Base-by-base conservation (phyloP, 1,140 invertebrate genomes). In the Hyposmocoma kahamanoa region DNA sequence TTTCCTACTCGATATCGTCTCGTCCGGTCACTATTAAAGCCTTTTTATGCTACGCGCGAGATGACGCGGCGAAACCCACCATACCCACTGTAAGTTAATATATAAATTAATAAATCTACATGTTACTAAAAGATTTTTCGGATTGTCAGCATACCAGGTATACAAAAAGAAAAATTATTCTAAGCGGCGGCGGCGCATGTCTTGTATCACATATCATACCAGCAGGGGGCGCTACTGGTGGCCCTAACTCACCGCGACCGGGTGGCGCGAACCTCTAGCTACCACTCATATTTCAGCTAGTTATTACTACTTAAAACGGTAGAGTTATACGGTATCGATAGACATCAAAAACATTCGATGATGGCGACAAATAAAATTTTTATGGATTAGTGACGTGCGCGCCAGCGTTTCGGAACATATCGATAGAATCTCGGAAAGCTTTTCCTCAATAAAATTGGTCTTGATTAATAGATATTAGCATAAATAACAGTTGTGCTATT, bases 1-100 rank as follows among this genome's bases (percentile, higher is more conserved):
- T 84, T 81, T 84, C 80, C 77, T 84, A 76, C 61, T 51, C 53
- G 80, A 84, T 84, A 81, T 44, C 58, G 42, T 54, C 64, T 68
- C 74, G 80, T 84, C 80, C 80, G 74, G 80, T 78, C 76, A 67
- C 68, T 69, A 61, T 59, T 50, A 57, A 53, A 44, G 56, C 71
- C 69, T 76, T 69, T 64, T 47, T 51, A 36, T 62, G 46, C 17
- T 59, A 57, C 50, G 39, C 32, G 32, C 32, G 10, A 6, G 50
- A 58, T 69, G 69, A 70, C 59, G 54, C 47, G 66, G 70, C 70
- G 50, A 66, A 67, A 68, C 56, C 32, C 32, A 17, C 18, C n/a
- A 30, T 17, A 36, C 32, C 13, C 15, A 10, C 1, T 36, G 32
- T 36, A 36, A 36, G 18, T 36, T 36, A 36, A 36, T 36, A 36